phyloP scores from a whole-genome alignment of 2,888 invertebrate genomes.

The Drosophila longiperda region DNA sequence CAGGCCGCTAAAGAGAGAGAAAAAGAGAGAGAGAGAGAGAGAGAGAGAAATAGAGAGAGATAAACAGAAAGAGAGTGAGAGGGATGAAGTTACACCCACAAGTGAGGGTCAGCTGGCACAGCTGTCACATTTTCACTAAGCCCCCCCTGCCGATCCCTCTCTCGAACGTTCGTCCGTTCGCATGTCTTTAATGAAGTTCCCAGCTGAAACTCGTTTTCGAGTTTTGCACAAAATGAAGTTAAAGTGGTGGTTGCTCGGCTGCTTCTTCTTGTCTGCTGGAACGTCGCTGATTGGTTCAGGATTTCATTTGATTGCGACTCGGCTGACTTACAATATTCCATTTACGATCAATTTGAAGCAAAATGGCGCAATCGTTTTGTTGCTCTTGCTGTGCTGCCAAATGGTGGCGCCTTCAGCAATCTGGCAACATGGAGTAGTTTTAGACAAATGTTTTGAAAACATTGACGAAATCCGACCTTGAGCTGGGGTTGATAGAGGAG shows the following conservation, averaged over 20 bases:
- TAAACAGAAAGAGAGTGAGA: background rate
- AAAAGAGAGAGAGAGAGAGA: background rate
- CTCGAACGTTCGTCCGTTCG: background rate
- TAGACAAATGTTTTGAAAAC: background rate
- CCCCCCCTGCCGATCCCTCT: conserved; percentile 26
- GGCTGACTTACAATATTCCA: conserved; percentile 37
- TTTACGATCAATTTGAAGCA: conserved; percentile 40
- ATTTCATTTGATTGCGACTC: conserved; percentile 20
- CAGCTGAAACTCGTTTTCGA: conserved; percentile 60
- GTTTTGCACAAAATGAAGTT: conserved; percentile 70
- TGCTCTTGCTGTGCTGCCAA: conserved; percentile 20
- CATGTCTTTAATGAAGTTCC: conserved; percentile 64
- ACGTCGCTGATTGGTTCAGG: conserved; percentile 39
- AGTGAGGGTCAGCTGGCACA: conserved; percentile 73
- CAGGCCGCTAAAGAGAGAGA: background rate
- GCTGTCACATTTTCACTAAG: conserved; percentile 76
- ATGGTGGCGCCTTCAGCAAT: conserved; percentile 8
- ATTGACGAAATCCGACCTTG: background rate
- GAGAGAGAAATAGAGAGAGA: background rate
- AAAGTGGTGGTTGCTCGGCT: conserved; percentile 40
- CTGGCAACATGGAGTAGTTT: conserved; percentile 31
- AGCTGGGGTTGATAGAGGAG: too few relatives aligned
- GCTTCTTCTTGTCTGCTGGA: conserved; percentile 1
- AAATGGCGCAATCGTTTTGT: conserved; percentile 70
- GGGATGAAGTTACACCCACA: conserved; percentile 21